These are phyloP conservation scores for Battus philenor DNA, from an alignment of 1,140 invertebrate species.

Conservation along the genomic window DNA sequence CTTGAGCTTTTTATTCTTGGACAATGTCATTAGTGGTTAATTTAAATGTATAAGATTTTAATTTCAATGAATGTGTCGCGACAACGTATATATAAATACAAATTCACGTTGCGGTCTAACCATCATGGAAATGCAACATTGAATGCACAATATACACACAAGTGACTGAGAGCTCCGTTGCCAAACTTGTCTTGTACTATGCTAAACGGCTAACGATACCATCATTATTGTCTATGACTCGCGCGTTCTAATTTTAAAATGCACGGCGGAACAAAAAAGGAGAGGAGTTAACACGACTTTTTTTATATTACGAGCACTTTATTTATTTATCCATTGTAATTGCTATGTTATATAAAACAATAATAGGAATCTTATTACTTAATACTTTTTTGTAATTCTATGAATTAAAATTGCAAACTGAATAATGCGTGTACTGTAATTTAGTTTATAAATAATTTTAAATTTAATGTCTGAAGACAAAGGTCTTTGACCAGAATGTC, in stretches of 20 bases:
- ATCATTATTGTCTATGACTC: conserved; percentile 68
- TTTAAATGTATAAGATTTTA: conserved; percentile 3
- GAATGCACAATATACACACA: conserved; percentile 6
- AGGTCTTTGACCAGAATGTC: too few species aligned
- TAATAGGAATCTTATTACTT: not conserved
- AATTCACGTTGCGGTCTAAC: not conserved
- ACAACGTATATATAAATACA: conserved; percentile 9
- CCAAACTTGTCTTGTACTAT: conserved; percentile 62
- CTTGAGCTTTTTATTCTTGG: not conserved
- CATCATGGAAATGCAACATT: conserved; percentile 1
- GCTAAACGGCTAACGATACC: conserved; percentile 68
- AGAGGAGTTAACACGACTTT: conserved; percentile 23
- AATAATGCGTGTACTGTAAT: too few species aligned
- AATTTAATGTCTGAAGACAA: too few species aligned
- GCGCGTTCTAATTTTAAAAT: conserved; percentile 68
- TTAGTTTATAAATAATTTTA: too few species aligned
- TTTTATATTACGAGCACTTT: not conserved
- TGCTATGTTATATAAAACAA: not conserved
- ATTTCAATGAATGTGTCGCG: conserved; percentile 13
- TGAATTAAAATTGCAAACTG: too few species aligned
- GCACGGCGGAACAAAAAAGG: conserved; percentile 32
- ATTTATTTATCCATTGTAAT: too few species aligned
- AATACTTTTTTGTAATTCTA: not conserved
- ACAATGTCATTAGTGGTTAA: not conserved
- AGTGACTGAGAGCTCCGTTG: conserved; percentile 28